Evolutionary conservation across 53 echinoderm and acorn worm species (phyloP), one percentile per base, ranked within the genome.

Genomic region (Echinometra lucunter): DNA sequence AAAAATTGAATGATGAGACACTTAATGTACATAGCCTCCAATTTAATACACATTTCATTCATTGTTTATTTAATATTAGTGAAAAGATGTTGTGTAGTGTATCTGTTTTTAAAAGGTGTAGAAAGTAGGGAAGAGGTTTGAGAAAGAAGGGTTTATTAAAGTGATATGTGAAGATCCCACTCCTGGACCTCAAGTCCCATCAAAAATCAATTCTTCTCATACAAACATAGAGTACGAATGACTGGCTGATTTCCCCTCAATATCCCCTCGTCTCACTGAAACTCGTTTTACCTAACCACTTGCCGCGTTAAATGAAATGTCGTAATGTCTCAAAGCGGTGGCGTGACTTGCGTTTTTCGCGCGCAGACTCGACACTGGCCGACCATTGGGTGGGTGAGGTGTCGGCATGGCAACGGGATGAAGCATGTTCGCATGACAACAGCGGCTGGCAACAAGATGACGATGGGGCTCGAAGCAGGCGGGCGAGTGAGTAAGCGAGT

Each of bases 341-440:
- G 91, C 91, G 91, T 91, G 91, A 91, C 91, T 91, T 45, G 70
- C 91, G 8, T 91, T 91, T 69, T 67, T 91, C 91, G 67, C 91
- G 66, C 91, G 91, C 70, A 67, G 91, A 69, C 69, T 91, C 45
- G 91, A 91, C 91, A 18, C 91, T 45, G 47, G 70, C 47, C 70
- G n/a, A 21, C 91, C 47, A 91, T 91, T 91, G 91, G 91, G 70
- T 69, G 72, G 91, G 45, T 28, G 91, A 69, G 44, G 21, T 91
- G 91, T 91, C 91, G 91, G 45, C 91, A 91, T 91, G 91, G 91
- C 45, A 91, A 91, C 91, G 30, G 67, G 66, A 69, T 69, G 66
- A 67, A 69, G 91, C 91, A 69, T 91, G 91, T 91, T 91, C 91
- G 17, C 91, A 91, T 91, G 91, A 91, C 91, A 91, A 91, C 91